Evolutionary conservation across 2,113 vertebrate genomes (phyloP).

Genomic region (Poicephalus gulielmi): DNA sequence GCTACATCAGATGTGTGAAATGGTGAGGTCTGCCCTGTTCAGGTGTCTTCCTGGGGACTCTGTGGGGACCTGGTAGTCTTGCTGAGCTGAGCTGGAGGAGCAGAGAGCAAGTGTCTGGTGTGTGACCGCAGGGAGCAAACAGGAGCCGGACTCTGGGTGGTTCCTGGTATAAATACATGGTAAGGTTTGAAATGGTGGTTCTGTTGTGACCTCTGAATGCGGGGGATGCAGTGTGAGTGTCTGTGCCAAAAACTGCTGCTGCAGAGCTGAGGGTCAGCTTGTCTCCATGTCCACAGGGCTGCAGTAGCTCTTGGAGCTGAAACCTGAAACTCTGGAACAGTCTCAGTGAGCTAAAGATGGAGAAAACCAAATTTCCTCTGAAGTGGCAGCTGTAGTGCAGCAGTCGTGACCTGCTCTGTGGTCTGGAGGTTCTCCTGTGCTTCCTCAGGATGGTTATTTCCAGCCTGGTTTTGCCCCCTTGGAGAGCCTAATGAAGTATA

Average conservation of each 20-base stretch:
- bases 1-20: rapidly evolving
- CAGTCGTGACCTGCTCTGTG: neutral
- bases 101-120: neutral
- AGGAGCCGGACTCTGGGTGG: neutral
- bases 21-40: too few relatives aligned
- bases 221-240: rapidly evolving
- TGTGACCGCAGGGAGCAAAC: neutral
- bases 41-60: neutral
- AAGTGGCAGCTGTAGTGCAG: neutral
- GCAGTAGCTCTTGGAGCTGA: neutral
- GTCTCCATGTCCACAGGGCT: rapidly evolving
- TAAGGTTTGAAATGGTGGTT: neutral
- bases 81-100: neutral
- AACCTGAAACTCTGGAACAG: neutral
- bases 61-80: neutral
- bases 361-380: neutral
- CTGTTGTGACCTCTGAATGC: rapidly evolving
- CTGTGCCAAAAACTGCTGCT: neutral
- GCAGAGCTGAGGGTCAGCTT: neutral
- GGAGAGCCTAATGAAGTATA: constrained; percentile 35
- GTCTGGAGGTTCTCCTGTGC: neutral
- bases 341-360: neutral
- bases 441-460: neutral
- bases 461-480: neutral
- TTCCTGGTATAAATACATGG: neutral